Percentiles rank a stretch among this genome's conserved stretches.
Evolutionary conservation across 1,140 invertebrate genomes (phyloP).

Genomic region (Leptinotarsa defecta): DNA sequence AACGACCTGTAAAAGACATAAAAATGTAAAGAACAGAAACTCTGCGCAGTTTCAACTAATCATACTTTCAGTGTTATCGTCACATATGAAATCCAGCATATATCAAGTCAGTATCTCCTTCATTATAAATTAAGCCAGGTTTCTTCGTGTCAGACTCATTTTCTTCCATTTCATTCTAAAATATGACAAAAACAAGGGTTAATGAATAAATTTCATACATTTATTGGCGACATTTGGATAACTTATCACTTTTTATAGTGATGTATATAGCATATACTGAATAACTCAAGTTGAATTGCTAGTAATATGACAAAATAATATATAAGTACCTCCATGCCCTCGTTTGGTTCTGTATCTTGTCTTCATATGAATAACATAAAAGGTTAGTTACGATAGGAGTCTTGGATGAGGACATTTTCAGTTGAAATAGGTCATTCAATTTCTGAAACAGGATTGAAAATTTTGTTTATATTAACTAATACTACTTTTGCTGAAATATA

Average conservation of each 20-base stretch:
- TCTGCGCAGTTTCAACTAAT: conserved; percentile 35
- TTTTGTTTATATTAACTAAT: too few relatives aligned
- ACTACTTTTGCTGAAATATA: too few relatives aligned
- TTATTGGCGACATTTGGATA: too few relatives aligned
- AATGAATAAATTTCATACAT: too few relatives aligned
- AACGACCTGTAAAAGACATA: conserved; percentile 69
- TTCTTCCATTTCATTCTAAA: conserved; percentile 29
- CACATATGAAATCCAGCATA: conserved; percentile 51
- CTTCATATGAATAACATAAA: conserved; percentile 25
- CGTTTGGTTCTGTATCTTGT: background rate
- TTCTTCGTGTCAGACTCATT: conserved; percentile 27
- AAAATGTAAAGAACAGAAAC: conserved; percentile 51
- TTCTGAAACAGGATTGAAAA: conserved; percentile 43
- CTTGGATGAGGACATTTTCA: conserved; percentile 45
- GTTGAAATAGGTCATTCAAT: conserved; percentile 49
- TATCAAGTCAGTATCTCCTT: conserved; percentile 59
- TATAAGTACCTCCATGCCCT: background rate
- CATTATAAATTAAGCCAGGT: conserved; percentile 34
- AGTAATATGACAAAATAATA: too few relatives aligned
- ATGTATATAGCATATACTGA: too few relatives aligned
- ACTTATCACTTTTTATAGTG: too few relatives aligned
- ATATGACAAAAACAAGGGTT: background rate
- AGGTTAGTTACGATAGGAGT: conserved; percentile 45
- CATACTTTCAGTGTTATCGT: background rate
- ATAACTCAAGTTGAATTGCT: too few relatives aligned